phyloP scores from a whole-genome alignment of 1,140 invertebrate species.

The Hylyphantes graminicola region DNA sequence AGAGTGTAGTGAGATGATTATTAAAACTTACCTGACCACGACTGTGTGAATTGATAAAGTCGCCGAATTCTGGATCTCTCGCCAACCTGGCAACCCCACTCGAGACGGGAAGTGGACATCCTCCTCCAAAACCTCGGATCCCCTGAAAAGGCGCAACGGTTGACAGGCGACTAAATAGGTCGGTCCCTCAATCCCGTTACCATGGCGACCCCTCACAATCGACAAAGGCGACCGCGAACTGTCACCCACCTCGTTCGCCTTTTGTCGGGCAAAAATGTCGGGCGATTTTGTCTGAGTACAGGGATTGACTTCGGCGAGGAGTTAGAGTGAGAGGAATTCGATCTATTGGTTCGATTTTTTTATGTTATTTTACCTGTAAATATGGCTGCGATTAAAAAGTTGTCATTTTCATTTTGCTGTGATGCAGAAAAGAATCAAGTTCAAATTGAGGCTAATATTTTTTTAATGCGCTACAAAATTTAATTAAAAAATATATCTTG shows the following conservation, averaged over 20 bases:
- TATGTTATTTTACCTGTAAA: no score
- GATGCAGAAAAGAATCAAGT: no score
- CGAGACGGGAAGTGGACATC: conserved; percentile 55
- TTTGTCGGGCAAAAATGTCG: conserved; percentile 58
- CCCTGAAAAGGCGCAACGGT: conserved; percentile 55
- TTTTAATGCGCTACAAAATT: no score
- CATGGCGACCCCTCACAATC: conserved; percentile 35
- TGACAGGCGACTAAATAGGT: conserved; percentile 60
- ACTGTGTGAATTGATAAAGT: no score
- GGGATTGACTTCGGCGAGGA: conserved; percentile 40
- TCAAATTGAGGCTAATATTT: no score
- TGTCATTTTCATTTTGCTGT: no score
- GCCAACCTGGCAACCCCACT: conserved; percentile 2
- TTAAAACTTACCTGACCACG: no score
- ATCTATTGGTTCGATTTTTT: no score
- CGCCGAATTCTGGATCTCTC: background rate
- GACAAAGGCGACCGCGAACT: conserved; percentile 43
- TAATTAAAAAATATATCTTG: no score
- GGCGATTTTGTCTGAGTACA: conserved; percentile 43
- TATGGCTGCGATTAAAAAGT: no score
- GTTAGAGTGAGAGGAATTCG: no score
- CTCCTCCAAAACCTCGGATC: background rate
- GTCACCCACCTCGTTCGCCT: conserved; percentile 36
- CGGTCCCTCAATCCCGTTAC: conserved; percentile 57
- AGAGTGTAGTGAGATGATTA: no score